Evolutionary conservation across 1,140 invertebrate species (phyloP), one percentile per base, ranked within the genome.

Genomic region (Chlorops oryzae): DNA sequence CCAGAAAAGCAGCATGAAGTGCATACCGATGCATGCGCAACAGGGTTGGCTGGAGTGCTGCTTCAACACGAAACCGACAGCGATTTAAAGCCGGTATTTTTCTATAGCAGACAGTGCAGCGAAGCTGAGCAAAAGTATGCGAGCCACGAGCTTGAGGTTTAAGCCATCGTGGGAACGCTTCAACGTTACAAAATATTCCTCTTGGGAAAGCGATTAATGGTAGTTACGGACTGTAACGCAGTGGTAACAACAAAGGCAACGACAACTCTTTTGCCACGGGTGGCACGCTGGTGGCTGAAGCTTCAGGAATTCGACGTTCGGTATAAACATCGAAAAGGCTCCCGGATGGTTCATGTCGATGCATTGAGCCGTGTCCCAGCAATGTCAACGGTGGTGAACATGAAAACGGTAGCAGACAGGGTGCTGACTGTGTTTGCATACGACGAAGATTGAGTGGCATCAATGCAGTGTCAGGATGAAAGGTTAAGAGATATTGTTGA

Each of bases 281-380:
- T 71, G 15, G 64, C 60, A 1, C 41, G 65, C 0, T 75, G 72
- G 72, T 63, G 59, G 55, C 27, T 72, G 3, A 18, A 51, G 12
- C 24, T 43, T 4, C 39, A 50, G 28, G 48, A 50, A 21, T 50
- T 20, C n/a, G 27, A 46, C 35, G 32, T 28, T 28, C 6, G 18
- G n/a, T 32, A 17, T 34, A 35, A 20, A 32, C 44, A 46, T 46
- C 44, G 44, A n/a, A 12, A 5, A 17, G 44, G 44, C 9, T 15
- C 18, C 32, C 9, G 28, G 28, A 32, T 32, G 28, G 9, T 15
- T 32, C 28, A 32, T 15, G 28, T 32, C 9, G 28, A 32, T 32
- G 28, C 9, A 9, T 10, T 32, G 28, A 32, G 28, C 28, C 28
- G 28, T 32, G 28, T 15, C 9, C 28, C 28, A 32, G 15, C 28